phyloP scores from a whole-genome alignment of 1,140 invertebrate genomes.

The Gonatopus flavifemur region DNA sequence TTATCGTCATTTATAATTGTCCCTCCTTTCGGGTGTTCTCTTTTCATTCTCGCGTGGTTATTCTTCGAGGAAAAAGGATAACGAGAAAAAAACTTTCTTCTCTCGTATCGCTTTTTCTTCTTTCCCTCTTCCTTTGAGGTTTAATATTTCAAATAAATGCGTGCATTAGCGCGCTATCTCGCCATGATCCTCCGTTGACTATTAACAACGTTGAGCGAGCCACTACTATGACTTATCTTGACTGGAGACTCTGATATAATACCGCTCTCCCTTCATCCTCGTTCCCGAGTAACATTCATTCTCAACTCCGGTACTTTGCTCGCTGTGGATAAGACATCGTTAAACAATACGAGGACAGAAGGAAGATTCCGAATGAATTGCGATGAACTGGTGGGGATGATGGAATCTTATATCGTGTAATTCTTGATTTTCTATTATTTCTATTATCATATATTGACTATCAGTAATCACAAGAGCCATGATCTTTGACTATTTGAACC shows the following conservation, averaged over 20 bases:
- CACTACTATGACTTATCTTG: conserved; percentile 55
- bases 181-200: conserved; percentile 51
- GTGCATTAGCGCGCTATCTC: conserved; percentile 55
- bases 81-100: conserved; percentile 22
- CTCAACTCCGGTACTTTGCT: conserved; percentile 6
- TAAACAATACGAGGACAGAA: conserved; percentile 21
- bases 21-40: conserved; percentile 28
- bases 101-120: conserved; percentile 5
- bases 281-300: conserved; percentile 1
- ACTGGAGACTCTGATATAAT: conserved; percentile 33
- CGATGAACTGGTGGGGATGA: no score
- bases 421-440: conserved; percentile 12
- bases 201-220: conserved; percentile 48
- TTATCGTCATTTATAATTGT: conserved; percentile 54
- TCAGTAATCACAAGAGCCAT: no score
- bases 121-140: conserved; percentile 29
- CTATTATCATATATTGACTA: no score
- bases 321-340: conserved; percentile 27
- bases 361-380: conserved; percentile 6
- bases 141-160: conserved; percentile 57
- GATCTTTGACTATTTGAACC: no score
- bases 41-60: conserved; percentile 3
- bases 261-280: conserved; percentile 11
- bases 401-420: conserved; percentile 12
- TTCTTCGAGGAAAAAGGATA: conserved; percentile 13